These are phyloP conservation scores for Ceramica pisi DNA, from an alignment of 2,888 invertebrate species.

Conservation along the genomic window DNA sequence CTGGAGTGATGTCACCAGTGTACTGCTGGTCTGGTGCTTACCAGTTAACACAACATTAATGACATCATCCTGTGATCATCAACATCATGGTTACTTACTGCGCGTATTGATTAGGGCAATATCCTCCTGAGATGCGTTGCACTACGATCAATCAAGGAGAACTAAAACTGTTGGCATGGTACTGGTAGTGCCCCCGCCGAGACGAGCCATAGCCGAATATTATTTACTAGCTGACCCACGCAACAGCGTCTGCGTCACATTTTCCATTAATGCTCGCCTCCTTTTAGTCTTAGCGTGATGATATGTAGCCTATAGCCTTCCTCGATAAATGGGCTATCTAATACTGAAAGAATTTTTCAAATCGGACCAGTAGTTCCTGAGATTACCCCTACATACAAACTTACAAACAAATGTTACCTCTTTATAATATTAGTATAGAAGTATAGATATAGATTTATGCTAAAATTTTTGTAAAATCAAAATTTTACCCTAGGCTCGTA, in stretches of 20 bases:
- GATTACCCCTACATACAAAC: no score
- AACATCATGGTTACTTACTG: not conserved
- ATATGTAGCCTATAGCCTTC: no score
- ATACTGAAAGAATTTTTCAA: no score
- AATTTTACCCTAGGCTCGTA: not conserved
- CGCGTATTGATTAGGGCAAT: slow-evolving; percentile 22
- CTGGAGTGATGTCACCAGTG: slow-evolving; percentile 6
- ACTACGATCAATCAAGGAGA: slow-evolving; percentile 1
- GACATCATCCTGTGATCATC: slow-evolving; percentile 39
- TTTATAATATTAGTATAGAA: no score
- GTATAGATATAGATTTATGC: no score
- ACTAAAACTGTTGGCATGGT: not conserved
- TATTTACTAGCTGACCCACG: no score
- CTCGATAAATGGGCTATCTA: no score
- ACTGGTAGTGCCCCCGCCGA: not conserved
- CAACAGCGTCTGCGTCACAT: no score
- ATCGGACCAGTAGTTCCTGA: no score
- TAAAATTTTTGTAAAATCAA: not conserved
- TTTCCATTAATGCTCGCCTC: no score
- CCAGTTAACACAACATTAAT: slow-evolving; percentile 8
- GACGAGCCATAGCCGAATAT: not conserved
- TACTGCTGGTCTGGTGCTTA: not conserved
- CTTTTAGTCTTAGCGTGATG: no score
- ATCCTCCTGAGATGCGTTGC: not conserved
- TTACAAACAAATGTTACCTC: no score